Conservation (phyloP, 2,888 invertebrate genomes). For the Trachelus tabidus region DNA sequence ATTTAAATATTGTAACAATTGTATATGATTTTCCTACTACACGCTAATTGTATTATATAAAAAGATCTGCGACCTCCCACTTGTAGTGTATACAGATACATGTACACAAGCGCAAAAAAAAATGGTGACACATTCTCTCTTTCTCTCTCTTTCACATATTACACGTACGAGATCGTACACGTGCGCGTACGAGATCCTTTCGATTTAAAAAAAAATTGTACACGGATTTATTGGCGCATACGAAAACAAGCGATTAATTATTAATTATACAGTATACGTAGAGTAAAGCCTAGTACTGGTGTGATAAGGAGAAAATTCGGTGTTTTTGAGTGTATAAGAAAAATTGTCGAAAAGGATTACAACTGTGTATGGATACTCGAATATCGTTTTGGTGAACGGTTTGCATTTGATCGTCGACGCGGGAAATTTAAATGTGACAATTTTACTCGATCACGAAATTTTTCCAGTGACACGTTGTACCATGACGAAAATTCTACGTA, state of each 20-base stretch:
- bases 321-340: constrained; percentile 18
- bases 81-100: constrained; percentile 59
- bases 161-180: constrained; percentile 30
- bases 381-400: too few relatives aligned
- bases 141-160: constrained; percentile 11
- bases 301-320: not conserved
- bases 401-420: too few relatives aligned
- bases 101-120: constrained; percentile 32
- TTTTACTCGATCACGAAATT: not conserved
- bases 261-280: too few relatives aligned
- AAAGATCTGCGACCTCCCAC: constrained; percentile 58
- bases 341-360: constrained; percentile 2
- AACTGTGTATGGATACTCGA: too few relatives aligned
- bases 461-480: not conserved
- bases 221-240: too few relatives aligned
- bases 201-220: too few relatives aligned
- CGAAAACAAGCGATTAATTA: too few relatives aligned
- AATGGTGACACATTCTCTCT: constrained; percentile 12
- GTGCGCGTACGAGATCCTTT: constrained; percentile 27
- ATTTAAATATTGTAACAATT: constrained; percentile 67
- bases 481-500: not conserved
- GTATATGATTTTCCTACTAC: constrained; percentile 66
- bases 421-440: too few relatives aligned
- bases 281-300: not conserved
- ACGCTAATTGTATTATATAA: constrained; percentile 66